These are phyloP conservation scores for Malacoctenus gilli DNA, from an alignment of 2,797 vertebrate species.

Conservation along the genomic window DNA sequence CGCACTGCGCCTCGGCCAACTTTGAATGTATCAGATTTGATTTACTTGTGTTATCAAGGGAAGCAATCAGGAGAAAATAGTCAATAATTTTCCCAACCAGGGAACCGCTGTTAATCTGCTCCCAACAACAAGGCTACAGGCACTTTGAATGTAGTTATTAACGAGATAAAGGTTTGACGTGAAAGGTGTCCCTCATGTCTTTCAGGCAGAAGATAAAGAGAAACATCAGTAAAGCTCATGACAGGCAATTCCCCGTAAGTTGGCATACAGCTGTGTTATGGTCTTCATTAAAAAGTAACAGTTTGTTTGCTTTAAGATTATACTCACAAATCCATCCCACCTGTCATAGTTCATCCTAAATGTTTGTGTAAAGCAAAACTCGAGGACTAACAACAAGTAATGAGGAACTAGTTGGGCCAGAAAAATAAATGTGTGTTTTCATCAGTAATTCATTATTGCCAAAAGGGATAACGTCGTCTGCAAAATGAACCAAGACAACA, in stretches of 20 bases:
- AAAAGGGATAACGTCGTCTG: no score
- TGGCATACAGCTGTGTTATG: constrained; percentile 16
- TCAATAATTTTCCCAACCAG: constrained; percentile 70
- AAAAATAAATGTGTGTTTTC: neutral
- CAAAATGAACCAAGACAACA: constrained; percentile 36
- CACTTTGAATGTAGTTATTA: constrained; percentile 53
- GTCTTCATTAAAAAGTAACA: constrained; percentile 15
- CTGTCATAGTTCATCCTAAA: constrained; percentile 15
- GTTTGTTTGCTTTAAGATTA: constrained; percentile 6
- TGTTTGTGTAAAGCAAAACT: constrained; percentile 8
- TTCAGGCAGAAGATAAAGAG: constrained; percentile 38
- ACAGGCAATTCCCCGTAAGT: constrained; percentile 10
- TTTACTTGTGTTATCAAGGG: constrained; percentile 74
- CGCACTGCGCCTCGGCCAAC: constrained; percentile 61
- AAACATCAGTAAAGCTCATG: constrained; percentile 27
- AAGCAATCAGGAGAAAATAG: constrained; percentile 71
- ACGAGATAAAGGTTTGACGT: constrained; percentile 35
- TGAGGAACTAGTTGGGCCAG: neutral
- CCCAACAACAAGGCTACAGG: constrained; percentile 58
- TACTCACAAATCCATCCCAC: constrained; percentile 4
- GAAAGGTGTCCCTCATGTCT: constrained; percentile 42
- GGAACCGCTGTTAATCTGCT: constrained; percentile 59
- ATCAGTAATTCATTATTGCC: constrained; percentile 20
- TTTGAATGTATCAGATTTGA: constrained; percentile 70
- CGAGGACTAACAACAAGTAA: constrained; percentile 16